Base-by-base conservation (phyloP, 2,888 invertebrate species). In the Drosophila peninsularis region DNA sequence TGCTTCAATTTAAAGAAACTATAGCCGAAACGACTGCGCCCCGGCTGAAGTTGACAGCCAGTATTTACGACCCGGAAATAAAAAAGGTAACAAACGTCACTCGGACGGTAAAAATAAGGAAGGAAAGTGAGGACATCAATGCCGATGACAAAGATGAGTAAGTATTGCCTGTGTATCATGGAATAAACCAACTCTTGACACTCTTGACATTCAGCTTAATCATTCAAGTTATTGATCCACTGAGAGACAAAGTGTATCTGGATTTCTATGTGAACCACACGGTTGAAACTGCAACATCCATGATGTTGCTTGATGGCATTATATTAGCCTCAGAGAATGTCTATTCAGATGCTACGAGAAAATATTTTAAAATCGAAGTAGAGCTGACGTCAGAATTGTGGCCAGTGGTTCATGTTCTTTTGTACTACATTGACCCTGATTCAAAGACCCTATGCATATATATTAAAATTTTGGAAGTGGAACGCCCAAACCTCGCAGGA, bases 1-100 rank as follows among this genome's bases (percentile, higher is more conserved):
- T 62, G 10, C 2, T 13, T 2, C 13, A 21, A 9, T 50, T 65
- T 9, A 0, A 13, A 2, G 0, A 14, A 7, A 17, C 0, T 0
- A 24, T 36, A 13, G 14, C 37, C 0, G 1, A 9, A 2, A 0
- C 10, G 14, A 27, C 19, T 5, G 10, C 24, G 3, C 10, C 41
- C 0, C 6, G 14, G 10, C 17, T 70, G 1, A 7, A 1, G 32
- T 2, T 71, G 7, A 56, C 27, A 0, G 71, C 32, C 3, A 13
- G 2, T 13, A 50, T 71, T 10, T 3, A 7, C 11, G 70, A 71
- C 11, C 37, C 10, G 13, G 6, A 10, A 1, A 41, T 34, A 0
- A 21, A 41, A 1, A 57, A 10, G 14, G 1, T 1, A 0, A 21
- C 21, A 36, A 41, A 41, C 13, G 2, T 5, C 9, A 41, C 19